Conservation (phyloP, 1,140 invertebrate genomes). For the Phenacoccus solenopsis region DNA sequence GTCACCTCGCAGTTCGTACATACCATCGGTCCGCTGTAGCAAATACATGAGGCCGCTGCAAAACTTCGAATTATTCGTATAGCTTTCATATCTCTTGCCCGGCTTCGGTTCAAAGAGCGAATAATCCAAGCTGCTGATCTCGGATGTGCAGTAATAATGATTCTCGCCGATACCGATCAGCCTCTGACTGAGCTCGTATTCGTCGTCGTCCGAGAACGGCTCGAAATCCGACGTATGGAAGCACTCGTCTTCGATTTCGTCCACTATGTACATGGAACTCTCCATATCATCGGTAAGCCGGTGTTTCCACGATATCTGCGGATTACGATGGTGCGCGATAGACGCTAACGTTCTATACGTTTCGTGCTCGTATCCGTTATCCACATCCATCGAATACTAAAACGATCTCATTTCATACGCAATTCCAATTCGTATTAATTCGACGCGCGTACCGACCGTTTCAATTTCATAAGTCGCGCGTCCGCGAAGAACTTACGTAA, state of each 20-base stretch:
- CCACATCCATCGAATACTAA: background rate
- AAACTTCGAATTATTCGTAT: background rate
- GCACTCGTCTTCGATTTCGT: slow-evolving; percentile 6
- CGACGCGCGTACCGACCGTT: background rate
- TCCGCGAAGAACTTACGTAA: background rate
- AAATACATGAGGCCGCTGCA: background rate
- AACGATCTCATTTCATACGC: background rate
- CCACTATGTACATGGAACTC: background rate
- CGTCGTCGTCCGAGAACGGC: slow-evolving; percentile 9
- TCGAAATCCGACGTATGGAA: slow-evolving; percentile 10
- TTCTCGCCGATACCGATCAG: background rate
- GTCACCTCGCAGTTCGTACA: no score
- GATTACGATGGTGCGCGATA: background rate
- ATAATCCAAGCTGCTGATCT: slow-evolving; percentile 1
- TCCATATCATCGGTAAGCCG: background rate
- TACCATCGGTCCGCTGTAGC: background rate
- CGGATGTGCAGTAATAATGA: background rate
- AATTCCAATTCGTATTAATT: background rate
- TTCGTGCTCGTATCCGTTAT: background rate
- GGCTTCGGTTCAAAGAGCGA: slow-evolving; percentile 3
- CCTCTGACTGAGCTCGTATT: background rate
- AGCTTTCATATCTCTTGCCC: background rate
- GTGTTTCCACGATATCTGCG: background rate
- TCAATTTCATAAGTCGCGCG: no score
- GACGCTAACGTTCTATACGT: background rate